Evolutionary conservation across 2,797 vertebrate genomes (phyloP).

Genomic region (Prunella strophiata): DNA sequence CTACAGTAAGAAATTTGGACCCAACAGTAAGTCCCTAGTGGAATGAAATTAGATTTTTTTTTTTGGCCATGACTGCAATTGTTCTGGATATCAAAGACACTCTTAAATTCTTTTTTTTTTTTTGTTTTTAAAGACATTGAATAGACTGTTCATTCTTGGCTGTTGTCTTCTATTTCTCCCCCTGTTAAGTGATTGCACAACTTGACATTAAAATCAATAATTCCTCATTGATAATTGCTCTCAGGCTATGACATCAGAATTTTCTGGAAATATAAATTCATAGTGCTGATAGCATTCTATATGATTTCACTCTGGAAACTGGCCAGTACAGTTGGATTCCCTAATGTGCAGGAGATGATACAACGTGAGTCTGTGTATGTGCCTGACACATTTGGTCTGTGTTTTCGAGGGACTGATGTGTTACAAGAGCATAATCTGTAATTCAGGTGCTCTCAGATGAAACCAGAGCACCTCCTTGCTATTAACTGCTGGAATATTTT

Average conservation of each 20-base stretch:
- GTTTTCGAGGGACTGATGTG: neutral
- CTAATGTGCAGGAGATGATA: neutral
- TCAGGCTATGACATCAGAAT: constrained; percentile 28
- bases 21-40: neutral
- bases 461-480: neutral
- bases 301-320: constrained; percentile 46
- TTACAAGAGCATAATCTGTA: neutral
- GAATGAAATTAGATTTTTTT: neutral
- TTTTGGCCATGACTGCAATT: neutral
- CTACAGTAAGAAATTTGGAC: neutral
- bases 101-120: neutral
- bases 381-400: neutral
- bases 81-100: neutral
- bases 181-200: neutral
- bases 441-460: neutral
- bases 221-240: constrained; percentile 48
- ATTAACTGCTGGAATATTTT: neutral
- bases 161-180: neutral
- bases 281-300: constrained; percentile 16
- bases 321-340: constrained; percentile 17
- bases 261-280: constrained; percentile 33
- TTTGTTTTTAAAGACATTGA: neutral
- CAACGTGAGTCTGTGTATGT: neutral
- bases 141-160: neutral
- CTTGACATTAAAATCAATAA: constrained; percentile 27